Evolutionary conservation across 2,797 vertebrate species (phyloP), one percentile per base, ranked within the genome.

Genomic region (Hemibagrus guttatus): DNA sequence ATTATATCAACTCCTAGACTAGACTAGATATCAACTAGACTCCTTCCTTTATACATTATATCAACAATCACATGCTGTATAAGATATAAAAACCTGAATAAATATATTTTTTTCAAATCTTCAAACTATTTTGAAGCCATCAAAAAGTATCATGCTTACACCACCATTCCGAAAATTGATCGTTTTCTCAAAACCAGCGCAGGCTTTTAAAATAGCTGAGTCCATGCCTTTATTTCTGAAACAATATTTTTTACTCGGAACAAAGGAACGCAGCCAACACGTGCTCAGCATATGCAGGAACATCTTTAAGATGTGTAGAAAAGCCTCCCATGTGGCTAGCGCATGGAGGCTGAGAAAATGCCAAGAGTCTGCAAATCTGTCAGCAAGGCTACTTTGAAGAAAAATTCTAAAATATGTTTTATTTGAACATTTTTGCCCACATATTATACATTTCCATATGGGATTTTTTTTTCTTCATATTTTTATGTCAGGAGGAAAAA

Each of bases 331-430:
- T 83, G 81, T 68, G 81, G 63, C 81, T 31, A 11, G n/a, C 42
- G 42, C 46, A 52, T 54, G 64, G 64, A 83, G 59, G 23, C 79
- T 81, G 79, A 61, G 61, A 81, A 81, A 81, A 64, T 28, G 79
- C 16, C 79, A 81, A 64, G 79, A 81, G 46, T 54, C n/a, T 72
- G 42, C 66, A 81, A 61, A 71, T 86, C 64, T 86, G 79, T 68
- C 71, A 83, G 68, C 58, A 66, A 46, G 28, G 21, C n/a, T 46
- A 83, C 64, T 83, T 69, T 83, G n/a, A 82, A 56, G 28, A 69
- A 64, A 59, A 64, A 64, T 9, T 54, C 4, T 16, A 49, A 81
- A 81, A 81, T 63, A 0, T 0, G 12, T 63, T 59, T 80, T 16
- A 58, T 52, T 76, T 75, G 6, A 72, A 26, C 19, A 1, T 39